Conservation (phyloP, 2,113 vertebrate genomes). For the Syngnathus floridae region DNA sequence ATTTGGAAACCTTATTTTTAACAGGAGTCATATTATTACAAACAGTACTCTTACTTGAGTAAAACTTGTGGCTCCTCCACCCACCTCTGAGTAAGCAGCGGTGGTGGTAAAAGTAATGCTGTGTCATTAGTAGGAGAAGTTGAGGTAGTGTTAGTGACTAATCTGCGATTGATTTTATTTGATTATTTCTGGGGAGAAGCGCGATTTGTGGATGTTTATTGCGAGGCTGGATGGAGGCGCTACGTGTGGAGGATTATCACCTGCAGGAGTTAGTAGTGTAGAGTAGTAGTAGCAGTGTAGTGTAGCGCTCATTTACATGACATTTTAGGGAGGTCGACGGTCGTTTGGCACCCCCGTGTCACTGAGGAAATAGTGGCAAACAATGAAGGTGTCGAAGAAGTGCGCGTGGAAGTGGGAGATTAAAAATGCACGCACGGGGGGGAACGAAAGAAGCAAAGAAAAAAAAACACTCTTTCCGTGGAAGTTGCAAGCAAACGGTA, state of each 20-base stretch:
- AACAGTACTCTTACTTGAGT: too few species aligned
- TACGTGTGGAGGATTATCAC: conserved; percentile 61
- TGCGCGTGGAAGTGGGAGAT: conserved; percentile 6
- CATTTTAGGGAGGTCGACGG: conserved; percentile 53
- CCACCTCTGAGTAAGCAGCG: too few species aligned
- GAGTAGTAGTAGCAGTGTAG: conserved; percentile 30
- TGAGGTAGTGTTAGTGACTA: not conserved
- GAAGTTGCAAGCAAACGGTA: not conserved
- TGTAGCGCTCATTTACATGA: conserved; percentile 56
- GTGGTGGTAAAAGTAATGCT: not conserved
- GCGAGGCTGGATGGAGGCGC: conserved; percentile 54
- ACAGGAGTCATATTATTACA: too few species aligned
- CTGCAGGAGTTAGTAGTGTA: conserved; percentile 39
- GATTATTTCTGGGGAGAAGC: not conserved
- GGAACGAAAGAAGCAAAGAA: conserved; percentile 2
- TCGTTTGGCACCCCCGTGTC: conserved; percentile 44
- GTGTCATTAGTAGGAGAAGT: not conserved
- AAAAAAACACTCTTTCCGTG: not conserved
- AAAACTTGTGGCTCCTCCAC: too few species aligned
- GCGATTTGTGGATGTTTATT: conserved; percentile 67
- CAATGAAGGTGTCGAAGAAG: conserved; percentile 23
- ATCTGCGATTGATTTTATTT: not conserved
- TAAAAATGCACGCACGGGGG: conserved; percentile 8
- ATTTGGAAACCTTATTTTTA: too few species aligned
- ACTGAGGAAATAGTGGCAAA: conserved; percentile 40